Percentiles rank a stretch among this genome's conserved stretches.
Conservation (phyloP, 2,888 invertebrate genomes). For the Synanthedon tipuliformis region DNA sequence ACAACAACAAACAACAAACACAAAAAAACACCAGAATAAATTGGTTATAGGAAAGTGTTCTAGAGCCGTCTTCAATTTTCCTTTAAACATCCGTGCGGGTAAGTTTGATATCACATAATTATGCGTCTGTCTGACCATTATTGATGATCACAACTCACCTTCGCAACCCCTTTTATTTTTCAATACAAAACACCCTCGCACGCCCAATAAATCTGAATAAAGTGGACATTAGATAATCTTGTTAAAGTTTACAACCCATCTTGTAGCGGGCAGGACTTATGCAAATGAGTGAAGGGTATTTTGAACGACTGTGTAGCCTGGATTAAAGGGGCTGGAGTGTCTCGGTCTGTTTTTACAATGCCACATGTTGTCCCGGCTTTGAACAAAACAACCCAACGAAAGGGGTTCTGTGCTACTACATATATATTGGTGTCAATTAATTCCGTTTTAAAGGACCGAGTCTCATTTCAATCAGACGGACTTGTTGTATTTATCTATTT, state of each 20-base stretch:
- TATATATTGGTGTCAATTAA: background rate
- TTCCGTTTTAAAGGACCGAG: background rate
- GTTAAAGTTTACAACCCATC: constrained; percentile 53
- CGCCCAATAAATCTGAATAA: constrained; percentile 37
- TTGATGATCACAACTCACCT: too few species aligned
- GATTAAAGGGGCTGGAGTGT: constrained; percentile 43
- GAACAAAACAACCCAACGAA: background rate
- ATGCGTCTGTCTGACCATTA: too few species aligned
- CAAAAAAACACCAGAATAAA: too few species aligned
- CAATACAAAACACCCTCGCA: constrained; percentile 32
- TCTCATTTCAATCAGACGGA: too few species aligned
- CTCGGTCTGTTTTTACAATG: constrained; percentile 51
- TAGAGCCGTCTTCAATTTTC: too few species aligned
- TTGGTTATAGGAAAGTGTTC: too few species aligned
- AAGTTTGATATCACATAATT: too few species aligned
- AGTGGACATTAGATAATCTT: constrained; percentile 23
- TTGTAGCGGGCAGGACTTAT: constrained; percentile 54
- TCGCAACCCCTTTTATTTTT: constrained; percentile 2
- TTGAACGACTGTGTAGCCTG: constrained; percentile 33
- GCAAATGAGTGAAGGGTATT: constrained; percentile 59
- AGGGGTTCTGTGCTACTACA: background rate
- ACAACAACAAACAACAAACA: too few species aligned
- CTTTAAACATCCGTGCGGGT: too few species aligned
- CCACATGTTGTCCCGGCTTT: constrained; percentile 48
- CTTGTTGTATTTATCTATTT: too few species aligned